Conservation (phyloP, 2,888 invertebrate species). For the Volucella inflata region DNA sequence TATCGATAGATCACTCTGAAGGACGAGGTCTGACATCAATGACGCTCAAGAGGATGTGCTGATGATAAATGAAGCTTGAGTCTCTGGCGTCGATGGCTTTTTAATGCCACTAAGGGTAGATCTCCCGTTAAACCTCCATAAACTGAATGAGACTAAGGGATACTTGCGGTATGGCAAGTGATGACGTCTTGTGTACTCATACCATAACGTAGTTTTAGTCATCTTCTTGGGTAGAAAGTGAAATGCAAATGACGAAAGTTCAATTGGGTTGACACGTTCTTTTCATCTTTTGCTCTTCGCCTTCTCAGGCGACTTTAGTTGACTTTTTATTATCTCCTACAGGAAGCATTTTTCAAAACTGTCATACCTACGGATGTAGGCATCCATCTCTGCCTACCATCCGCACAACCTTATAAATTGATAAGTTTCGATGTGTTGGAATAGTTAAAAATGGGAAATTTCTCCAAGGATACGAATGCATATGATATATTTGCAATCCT, state of each 20-base stretch:
- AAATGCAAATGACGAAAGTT: slow-evolving; percentile 71
- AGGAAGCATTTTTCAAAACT: slow-evolving; percentile 74
- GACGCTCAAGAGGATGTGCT: slow-evolving; percentile 73
- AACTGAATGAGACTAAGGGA: slow-evolving; percentile 41
- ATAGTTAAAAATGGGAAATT: not conserved
- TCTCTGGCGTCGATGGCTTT: slow-evolving; percentile 72
- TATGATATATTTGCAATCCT: slow-evolving; percentile 44
- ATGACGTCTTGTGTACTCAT: slow-evolving; percentile 30
- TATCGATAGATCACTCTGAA: slow-evolving; percentile 72
- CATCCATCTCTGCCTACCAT: too few species aligned
- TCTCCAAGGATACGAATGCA: slow-evolving; percentile 11
- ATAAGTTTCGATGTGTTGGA: slow-evolving; percentile 67
- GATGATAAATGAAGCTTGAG: slow-evolving; percentile 72
- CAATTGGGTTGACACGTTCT: slow-evolving; percentile 62
- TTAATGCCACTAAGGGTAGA: slow-evolving; percentile 63
- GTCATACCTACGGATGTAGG: slow-evolving; percentile 37
- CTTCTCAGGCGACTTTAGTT: slow-evolving; percentile 62
- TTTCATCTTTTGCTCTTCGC: slow-evolving; percentile 1
- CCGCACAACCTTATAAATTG: slow-evolving; percentile 57
- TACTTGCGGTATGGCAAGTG: slow-evolving; percentile 64
- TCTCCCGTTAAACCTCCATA: slow-evolving; percentile 24
- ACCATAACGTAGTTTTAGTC: not conserved
- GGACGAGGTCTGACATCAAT: slow-evolving; percentile 73
- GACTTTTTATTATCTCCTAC: slow-evolving; percentile 73
- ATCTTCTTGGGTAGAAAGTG: slow-evolving; percentile 47